Conservation (phyloP, 2,113 vertebrate species). For the Phodopus roborovskii region DNA sequence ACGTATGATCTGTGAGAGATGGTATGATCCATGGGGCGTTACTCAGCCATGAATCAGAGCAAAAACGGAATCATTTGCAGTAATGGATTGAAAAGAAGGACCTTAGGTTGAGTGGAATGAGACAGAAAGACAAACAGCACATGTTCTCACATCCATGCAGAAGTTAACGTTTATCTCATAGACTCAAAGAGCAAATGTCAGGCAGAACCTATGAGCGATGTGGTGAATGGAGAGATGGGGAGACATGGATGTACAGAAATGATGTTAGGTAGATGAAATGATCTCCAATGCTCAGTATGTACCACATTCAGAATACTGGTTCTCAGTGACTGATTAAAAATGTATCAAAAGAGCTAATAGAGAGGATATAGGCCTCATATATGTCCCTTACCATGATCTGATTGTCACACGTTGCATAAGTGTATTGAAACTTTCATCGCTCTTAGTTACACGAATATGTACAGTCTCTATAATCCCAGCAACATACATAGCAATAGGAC, state of each 20-base stretch:
- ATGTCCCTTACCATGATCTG: background rate
- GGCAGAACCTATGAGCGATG: background rate
- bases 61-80: background rate
- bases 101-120: background rate
- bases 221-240: background rate
- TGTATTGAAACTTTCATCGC: background rate
- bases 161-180: background rate
- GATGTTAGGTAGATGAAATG: background rate
- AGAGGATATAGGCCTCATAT: background rate
- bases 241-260: background rate
- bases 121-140: background rate
- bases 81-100: background rate
- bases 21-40: too few species aligned
- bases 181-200: background rate
- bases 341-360: background rate
- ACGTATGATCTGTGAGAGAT: background rate
- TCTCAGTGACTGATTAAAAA: background rate
- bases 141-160: background rate
- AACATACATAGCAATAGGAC: too few species aligned
- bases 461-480: background rate
- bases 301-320: background rate
- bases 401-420: background rate
- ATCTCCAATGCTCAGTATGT: background rate
- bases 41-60: background rate
- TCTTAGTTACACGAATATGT: background rate